Base-by-base conservation (phyloP, 2,113 vertebrate species). In the Polyodon spathula region DNA sequence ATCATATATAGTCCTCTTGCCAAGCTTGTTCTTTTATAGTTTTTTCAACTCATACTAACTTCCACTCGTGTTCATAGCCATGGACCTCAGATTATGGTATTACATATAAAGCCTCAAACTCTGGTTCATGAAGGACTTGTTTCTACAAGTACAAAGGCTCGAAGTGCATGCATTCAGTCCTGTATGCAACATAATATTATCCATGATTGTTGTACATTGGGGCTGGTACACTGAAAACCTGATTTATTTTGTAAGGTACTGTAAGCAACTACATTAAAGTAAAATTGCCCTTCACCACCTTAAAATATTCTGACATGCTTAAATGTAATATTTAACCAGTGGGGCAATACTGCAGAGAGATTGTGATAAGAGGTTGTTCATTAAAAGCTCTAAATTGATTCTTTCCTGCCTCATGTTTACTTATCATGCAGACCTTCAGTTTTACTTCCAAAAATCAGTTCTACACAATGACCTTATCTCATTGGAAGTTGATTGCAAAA, bases 391-490 rank as follows among this genome's bases (percentile, higher is more conserved):
- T 80, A 90, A 93, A 93, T 90, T 89, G 90, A 94, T 95, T 92
- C 89, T 90, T 93, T 95, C 92, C 92, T 95, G 91, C 89, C 91
- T 87, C 74, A 82, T 91, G 90, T 91, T 92, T 92, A 88, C 88
- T 83, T 73, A 82, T 83, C 84, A 82, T 76, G 75, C 83, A 81
- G 80, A 77, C 81, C 81, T 86, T 81, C 81, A 79, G 85, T 78
- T 87, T 88, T 79, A 78, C 89, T 93, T 92, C 86, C 76, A 78
- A 93, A 85, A 71, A 77, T 76, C 80, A 71, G 61, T 70, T 84
- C 83, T 74, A 77, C 74, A 82, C 82, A 78, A 79, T 78, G 84
- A 85, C 64, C 85, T 89, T 92, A 92, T 93, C 89, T 78, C 51
- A 55, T 75, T 75, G 79, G 80, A 83, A 84, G 78, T 69, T 74